A percentile compares a stretch with the other conserved stretches of the same genome.
phyloP scores from a whole-genome alignment of 2,888 invertebrate species.

The Papilio protenor region DNA sequence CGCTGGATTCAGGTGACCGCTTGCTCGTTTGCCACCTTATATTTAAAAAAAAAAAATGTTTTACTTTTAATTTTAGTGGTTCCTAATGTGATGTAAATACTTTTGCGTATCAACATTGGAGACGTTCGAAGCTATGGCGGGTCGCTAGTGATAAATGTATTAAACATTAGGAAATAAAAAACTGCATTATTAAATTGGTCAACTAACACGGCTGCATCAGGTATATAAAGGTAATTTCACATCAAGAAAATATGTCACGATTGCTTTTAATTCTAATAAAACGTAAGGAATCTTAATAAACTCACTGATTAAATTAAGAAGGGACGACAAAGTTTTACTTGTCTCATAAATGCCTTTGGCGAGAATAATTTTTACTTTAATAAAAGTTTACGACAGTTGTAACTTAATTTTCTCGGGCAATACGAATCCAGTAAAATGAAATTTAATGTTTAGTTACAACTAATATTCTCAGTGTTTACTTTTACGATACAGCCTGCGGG shows the following conservation, averaged over 20 bases:
- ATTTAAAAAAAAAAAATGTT: too few relatives aligned
- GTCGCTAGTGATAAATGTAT: too few relatives aligned
- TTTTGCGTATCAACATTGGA: too few relatives aligned
- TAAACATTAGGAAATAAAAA: too few relatives aligned
- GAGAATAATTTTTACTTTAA: constrained; percentile 28
- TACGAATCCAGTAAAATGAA: constrained; percentile 7
- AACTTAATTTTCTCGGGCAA: constrained; percentile 19
- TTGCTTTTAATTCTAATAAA: constrained; percentile 9
- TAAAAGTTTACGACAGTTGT: constrained; percentile 25
- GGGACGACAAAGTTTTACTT: constrained; percentile 19
- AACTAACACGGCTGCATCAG: background rate
- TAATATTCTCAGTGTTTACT: constrained; percentile 29
- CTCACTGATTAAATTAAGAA: background rate
- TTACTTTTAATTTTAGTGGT: too few relatives aligned
- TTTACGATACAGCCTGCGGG: constrained; percentile 26
- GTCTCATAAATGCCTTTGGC: constrained; percentile 19
- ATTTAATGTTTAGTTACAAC: constrained; percentile 34
- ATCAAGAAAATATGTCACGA: background rate
- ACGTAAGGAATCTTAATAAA: constrained; percentile 13
- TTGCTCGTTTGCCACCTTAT: too few relatives aligned
- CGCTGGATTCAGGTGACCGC: too few relatives aligned
- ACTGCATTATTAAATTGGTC: too few relatives aligned
- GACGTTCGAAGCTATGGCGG: too few relatives aligned
- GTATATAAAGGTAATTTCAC: background rate
- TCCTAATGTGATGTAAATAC: too few relatives aligned